Base-by-base conservation (phyloP, 2,888 invertebrate species). In the Pteria penguin region DNA sequence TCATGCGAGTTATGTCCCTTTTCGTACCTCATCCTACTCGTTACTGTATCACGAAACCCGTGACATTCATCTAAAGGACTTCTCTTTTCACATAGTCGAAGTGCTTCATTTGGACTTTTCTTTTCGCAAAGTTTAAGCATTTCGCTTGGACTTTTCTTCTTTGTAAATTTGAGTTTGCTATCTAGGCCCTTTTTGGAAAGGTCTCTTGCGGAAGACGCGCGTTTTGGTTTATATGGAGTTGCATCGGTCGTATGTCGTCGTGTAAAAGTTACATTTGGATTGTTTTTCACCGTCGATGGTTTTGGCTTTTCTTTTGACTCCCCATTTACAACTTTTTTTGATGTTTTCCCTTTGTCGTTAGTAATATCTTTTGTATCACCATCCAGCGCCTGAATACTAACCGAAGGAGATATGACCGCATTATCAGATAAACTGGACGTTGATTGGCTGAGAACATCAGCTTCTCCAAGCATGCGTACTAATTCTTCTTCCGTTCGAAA, bases 21-120 rank as follows among this genome's bases (percentile, higher is more conserved):
- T 54, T 86, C 88, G 62, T 83, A 85, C n/a, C 88, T 76, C 31
- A 84, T 66, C 29, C 84, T 72, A 73, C 87, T 87, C 11, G 84
- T 79, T 31, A 85, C 66, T 45, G 84, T 87, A 68, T 85, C 87
- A 26, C 84, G 72, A 14, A 76, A 54, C 2, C 68, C 27, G 45
- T 18, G 18, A 45, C 8, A 14, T 8, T 45, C 45, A 18, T 45
- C 45, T 18, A 45, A 18, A 45, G 45, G 45, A 45, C 45, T 45
- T 18, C 18, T 45, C 18, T 18, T 45, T 45, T 45, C 45, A 14
- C 45, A 8, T 45, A 45, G 18, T 45, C 18, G 8, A 8, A 45
- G 45, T 45, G 18, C 45, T 8, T 45, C 45, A 18, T 18, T 45
- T 18, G 45, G 45, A 45, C 45, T 45, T 18, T 45, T 45, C 18